Base-by-base conservation (phyloP, 2,113 vertebrate genomes). In the Corythaeola cristata region DNA sequence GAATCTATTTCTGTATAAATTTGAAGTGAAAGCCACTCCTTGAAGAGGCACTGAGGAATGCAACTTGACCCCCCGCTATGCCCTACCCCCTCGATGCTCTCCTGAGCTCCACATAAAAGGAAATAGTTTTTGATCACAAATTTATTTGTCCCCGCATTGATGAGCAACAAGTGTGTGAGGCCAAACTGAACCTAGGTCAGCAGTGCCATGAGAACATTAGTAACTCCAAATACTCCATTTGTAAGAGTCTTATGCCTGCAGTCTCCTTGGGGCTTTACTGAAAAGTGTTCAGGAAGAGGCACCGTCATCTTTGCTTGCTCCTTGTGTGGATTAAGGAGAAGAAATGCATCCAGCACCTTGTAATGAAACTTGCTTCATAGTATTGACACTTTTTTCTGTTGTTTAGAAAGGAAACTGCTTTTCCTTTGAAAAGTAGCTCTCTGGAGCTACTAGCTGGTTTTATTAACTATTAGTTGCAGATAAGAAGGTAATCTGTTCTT, bases 221-320 rank as follows among this genome's bases (percentile, higher is more conserved):
- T 52, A 84, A 92, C 88, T 94, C 78, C 75, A 84, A 63, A 85
- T 15, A 8, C 59, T 90, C 79, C 37, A 39, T 96, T 93, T 94
- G 18, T 86, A 63, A 60, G 89, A 77, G 33, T 52, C 71, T 58
- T 44, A 1, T 39, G 91, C 81, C 6, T 37, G 79, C 18, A 5
- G 49, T 8, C 14, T 64, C 88, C 77, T 85, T 56, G 45, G 83
- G 8, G 45, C 41, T 87, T 85, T 27, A 74, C 26, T 39, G 12
- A 56, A 39, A 37, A 74, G 11, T 2, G 1, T 19, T 50, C 27
- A 32, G 81, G 81, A 94, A 88, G 27, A 21, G 64, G 20, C 81
- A 71, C 85, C 39, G 27, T 91, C 74, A 5, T 72, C 90, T 94
- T 62, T 20, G 15, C 90, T 93, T 39, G 63, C 90, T 32, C 39